phyloP scores from a whole-genome alignment of 1,140 invertebrate genomes.

The Brachionus rubens region DNA sequence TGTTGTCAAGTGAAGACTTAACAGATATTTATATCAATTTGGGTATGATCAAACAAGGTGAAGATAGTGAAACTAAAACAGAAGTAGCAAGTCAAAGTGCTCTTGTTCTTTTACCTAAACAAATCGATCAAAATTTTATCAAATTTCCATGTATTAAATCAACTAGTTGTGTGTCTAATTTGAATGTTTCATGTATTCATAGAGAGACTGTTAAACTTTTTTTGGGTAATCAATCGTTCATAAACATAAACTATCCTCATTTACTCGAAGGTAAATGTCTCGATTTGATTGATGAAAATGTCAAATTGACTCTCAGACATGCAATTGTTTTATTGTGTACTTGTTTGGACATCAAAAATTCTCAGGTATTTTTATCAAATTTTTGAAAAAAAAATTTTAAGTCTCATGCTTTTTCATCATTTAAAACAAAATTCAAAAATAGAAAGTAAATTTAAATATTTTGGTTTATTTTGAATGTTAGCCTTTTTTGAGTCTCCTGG shows the following conservation, averaged over 20 bases:
- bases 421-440: too few relatives aligned
- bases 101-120: not conserved
- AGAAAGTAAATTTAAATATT: too few relatives aligned
- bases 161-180: not conserved
- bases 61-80: not conserved
- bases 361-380: conserved; percentile 5
- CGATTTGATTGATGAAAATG: not conserved
- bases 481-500: too few relatives aligned
- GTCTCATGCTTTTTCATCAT: not conserved
- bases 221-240: not conserved
- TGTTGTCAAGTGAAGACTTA: not conserved
- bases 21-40: not conserved
- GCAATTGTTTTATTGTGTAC: not conserved
- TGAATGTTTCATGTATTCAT: conserved; percentile 7
- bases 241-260: conserved; percentile 7
- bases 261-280: not conserved
- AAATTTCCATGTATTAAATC: conserved; percentile 6
- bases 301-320: not conserved
- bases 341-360: conserved; percentile 16
- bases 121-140: not conserved
- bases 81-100: not conserved
- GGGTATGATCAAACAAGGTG: not conserved
- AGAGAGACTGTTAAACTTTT: conserved; percentile 20
- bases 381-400: not conserved
- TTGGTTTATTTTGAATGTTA: too few relatives aligned